A percentile compares a stretch with the other conserved stretches of the same genome.
These are phyloP conservation scores for Zeus faber DNA, from an alignment of 2,113 vertebrate species.

Conservation along the genomic window DNA sequence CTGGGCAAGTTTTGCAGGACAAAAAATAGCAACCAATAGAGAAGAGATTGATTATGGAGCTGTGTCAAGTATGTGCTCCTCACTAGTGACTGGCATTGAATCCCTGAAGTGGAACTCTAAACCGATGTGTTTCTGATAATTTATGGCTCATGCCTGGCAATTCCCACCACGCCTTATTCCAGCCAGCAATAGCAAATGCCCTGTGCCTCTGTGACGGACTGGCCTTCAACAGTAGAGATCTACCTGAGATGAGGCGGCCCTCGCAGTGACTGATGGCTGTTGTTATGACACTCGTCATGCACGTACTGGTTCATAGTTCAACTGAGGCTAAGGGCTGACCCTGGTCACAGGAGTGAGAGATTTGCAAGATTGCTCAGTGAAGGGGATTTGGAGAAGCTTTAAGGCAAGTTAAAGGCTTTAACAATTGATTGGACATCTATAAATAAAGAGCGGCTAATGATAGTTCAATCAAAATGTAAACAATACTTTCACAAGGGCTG, in stretches of 20 bases:
- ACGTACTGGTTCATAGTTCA: neutral
- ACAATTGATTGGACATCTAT: too few relatives aligned
- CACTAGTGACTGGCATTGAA: constrained; percentile 17
- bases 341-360: too few relatives aligned
- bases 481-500: too few relatives aligned
- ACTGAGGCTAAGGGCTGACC: neutral
- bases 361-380: too few relatives aligned
- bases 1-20: constrained; percentile 15
- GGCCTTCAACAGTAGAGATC: constrained; percentile 29
- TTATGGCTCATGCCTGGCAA: constrained; percentile 21
- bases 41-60: constrained; percentile 9
- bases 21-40: constrained; percentile 7
- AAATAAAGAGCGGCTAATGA: too few relatives aligned
- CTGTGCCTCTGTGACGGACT: neutral
- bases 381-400: too few relatives aligned
- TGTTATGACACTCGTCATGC: neutral
- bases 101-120: neutral
- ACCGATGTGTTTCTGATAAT: constrained; percentile 12
- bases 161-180: constrained; percentile 7
- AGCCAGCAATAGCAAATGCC: constrained; percentile 1
- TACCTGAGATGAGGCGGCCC: constrained; percentile 12
- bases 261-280: neutral
- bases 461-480: too few relatives aligned
- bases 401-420: too few relatives aligned
- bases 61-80: constrained; percentile 1